These are phyloP conservation scores for Microplitis manilae DNA, from an alignment of 2,888 invertebrate genomes.

Conservation along the genomic window DNA sequence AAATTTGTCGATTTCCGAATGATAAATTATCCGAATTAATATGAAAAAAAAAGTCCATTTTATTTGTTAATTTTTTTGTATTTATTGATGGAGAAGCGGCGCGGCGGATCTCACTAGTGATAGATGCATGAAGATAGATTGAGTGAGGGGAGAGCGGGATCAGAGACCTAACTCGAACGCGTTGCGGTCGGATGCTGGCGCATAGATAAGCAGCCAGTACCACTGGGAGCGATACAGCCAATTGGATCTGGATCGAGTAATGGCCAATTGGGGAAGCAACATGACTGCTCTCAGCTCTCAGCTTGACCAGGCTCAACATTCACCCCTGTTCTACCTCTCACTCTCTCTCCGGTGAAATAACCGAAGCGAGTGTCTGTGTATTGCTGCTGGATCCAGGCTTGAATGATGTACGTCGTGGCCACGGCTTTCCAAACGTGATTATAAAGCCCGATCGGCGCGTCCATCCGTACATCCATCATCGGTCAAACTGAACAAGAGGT, in stretches of 20 bases:
- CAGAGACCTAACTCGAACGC: constrained; percentile 31
- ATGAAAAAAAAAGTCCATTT: background rate
- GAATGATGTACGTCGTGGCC: constrained; percentile 52
- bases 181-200: constrained; percentile 49
- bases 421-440: constrained; percentile 59
- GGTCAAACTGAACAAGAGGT: constrained; percentile 45
- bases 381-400: background rate
- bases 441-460: constrained; percentile 61
- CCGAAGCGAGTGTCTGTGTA: no score
- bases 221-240: constrained; percentile 57
- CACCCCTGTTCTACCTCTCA: background rate
- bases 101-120: background rate
- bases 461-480: constrained; percentile 60
- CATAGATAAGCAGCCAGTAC: constrained; percentile 58
- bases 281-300: constrained; percentile 15
- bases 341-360: background rate
- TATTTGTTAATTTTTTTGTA: background rate
- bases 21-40: background rate
- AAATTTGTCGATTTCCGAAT: background rate
- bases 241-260: constrained; percentile 65
- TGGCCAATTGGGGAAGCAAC: constrained; percentile 61
- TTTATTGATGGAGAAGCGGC: background rate
- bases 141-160: constrained; percentile 29
- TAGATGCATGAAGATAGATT: constrained; percentile 17
- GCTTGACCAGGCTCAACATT: background rate